Percentiles rank a stretch among this genome's conserved stretches.
Evolutionary conservation across 1,140 invertebrate species (phyloP).

Genomic region (Sinella curviseta): DNA sequence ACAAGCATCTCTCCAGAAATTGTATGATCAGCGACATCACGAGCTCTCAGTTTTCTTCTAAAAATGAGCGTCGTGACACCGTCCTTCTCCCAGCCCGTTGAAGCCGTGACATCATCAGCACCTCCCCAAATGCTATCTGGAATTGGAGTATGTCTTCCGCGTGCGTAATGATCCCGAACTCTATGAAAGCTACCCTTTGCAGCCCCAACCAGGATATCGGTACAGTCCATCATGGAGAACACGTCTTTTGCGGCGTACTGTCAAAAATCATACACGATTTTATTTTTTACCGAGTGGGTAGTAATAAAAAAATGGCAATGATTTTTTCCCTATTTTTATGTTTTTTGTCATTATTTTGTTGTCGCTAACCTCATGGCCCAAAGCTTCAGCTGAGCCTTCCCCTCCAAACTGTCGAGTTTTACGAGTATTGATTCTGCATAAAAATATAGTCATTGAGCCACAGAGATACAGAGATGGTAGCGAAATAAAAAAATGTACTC

Average conservation of each 20-base stretch:
- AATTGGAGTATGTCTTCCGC: slow-evolving; percentile 77
- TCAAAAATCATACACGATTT: not conserved
- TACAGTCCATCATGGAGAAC: slow-evolving; percentile 93
- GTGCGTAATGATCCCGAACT: slow-evolving; percentile 85
- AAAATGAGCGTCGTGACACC: slow-evolving; percentile 86
- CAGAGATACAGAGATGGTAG: too few relatives aligned
- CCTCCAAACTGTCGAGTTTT: slow-evolving; percentile 2
- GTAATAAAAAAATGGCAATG: too few relatives aligned
- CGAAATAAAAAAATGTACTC: too few relatives aligned
- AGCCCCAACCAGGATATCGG: slow-evolving; percentile 85
- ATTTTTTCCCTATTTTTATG: too few relatives aligned
- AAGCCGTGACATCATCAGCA: slow-evolving; percentile 79
- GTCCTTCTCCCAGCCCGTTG: slow-evolving; percentile 81
- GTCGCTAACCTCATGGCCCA: not conserved
- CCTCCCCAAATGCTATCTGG: slow-evolving; percentile 85
- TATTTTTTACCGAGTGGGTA: too few relatives aligned
- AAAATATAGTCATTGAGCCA: too few relatives aligned
- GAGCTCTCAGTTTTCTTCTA: slow-evolving; percentile 72
- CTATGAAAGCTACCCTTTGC: slow-evolving; percentile 75
- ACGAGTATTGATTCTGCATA: not conserved
- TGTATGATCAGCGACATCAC: slow-evolving; percentile 15
- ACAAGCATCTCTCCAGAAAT: slow-evolving; percentile 70
- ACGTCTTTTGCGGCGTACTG: slow-evolving; percentile 51
- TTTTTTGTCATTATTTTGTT: not conserved
- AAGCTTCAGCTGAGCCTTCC: not conserved